A percentile compares a stretch with the other conserved stretches of the same genome.
These are phyloP conservation scores for Trichosurus vulpecula DNA, from an alignment of 2,797 vertebrate species.

Conservation along the genomic window DNA sequence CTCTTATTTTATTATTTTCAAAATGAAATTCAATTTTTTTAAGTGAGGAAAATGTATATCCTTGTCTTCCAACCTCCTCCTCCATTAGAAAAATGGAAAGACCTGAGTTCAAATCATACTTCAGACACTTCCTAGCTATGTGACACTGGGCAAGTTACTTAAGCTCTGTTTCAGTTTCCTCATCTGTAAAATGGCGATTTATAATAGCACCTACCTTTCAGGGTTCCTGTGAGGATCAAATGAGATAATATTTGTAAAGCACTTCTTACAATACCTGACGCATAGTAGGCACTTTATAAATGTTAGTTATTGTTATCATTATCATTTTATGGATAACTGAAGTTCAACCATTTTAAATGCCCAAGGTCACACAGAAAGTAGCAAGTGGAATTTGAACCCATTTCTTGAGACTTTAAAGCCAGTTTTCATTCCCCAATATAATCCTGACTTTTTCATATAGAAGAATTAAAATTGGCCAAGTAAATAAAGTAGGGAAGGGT, in stretches of 20 bases:
- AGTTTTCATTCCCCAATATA: no score
- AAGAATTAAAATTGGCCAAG: slow-evolving; percentile 60
- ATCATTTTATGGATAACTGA: neutral
- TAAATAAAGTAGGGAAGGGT: slow-evolving; percentile 41
- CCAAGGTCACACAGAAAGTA: neutral
- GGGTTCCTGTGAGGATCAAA: neutral
- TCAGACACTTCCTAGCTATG: neutral
- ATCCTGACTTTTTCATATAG: slow-evolving; percentile 9
- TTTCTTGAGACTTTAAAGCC: neutral
- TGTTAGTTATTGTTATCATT: neutral
- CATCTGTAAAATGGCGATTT: neutral
- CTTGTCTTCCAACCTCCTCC: neutral
- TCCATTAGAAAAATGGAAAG: neutral
- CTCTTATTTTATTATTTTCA: neutral
- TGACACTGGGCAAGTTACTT: neutral
- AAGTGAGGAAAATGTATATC: neutral
- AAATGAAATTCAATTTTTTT: neutral
- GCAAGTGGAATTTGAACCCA: neutral
- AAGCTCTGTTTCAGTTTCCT: neutral
- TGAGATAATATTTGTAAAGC: neutral
- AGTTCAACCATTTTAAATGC: neutral
- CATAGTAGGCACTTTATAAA: neutral
- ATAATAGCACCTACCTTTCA: neutral
- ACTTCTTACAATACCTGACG: neutral
- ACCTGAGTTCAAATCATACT: neutral